Evolutionary conservation across 2,113 vertebrate species (phyloP), one percentile per base, ranked within the genome.

Genomic region (Dasyornis broadbenti): DNA sequence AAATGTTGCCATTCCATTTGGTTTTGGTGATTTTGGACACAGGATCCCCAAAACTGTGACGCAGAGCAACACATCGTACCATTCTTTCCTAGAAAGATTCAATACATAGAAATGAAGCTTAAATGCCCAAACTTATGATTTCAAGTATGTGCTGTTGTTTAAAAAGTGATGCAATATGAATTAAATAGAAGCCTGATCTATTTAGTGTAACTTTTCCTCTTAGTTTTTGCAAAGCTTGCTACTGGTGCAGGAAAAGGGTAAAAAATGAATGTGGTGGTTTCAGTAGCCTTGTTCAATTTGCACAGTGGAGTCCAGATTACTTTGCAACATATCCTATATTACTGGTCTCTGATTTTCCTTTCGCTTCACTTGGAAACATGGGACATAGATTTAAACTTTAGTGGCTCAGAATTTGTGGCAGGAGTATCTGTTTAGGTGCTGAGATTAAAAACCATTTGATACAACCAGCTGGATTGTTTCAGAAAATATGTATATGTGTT

Each of bases 391-490:
- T 84, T 60, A 69, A 78, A 60, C 21, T 81, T 50, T 15, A 45
- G 17, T 65, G 49, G 7, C 26, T 65, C 13, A 24, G n/a, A 91
- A 60, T 52, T 91, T 27, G 11, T 20, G 16, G 27, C 24, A 85
- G 49, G 7, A 52, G 2, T 60, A 23, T 86, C 33, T 86, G 7
- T 20, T 30, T 12, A 19, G 9, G 17, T 65, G 15, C 39, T 83
- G 37, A 68, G 13, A 60, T n/a, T 69, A 30, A 77, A 90, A 90
- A 56, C 2, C 4, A 8, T 26, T n/a, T 69, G 13, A 28, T 69
- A 27, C 39, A 82, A 44, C 9, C 2, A 15, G 3, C 16, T 59
- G 39, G 1, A 4, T 60, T 0, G 0, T 82, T 77, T 11, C 52
- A 56, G 13, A 82, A 15, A 76, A 12, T 15, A 35, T 35, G 5